Percentiles rank a stretch among this genome's conserved stretches.
Evolutionary conservation across 1,140 invertebrate genomes (phyloP).

Genomic region (Diprion similis): DNA sequence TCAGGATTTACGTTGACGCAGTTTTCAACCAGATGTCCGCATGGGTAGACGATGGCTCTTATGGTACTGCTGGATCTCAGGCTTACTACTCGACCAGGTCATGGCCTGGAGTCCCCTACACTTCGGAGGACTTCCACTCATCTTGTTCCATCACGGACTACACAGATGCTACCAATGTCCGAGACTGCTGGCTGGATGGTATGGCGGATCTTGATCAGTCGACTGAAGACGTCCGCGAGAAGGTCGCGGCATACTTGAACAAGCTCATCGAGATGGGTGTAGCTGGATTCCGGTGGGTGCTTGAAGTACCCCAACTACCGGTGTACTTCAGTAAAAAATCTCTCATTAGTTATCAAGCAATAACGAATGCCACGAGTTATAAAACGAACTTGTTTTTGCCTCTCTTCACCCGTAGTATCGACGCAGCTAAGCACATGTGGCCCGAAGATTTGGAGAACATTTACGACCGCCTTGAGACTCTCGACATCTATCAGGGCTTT

Average conservation of each 20-base stretch:
- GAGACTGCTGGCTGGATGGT: conserved; percentile 75
- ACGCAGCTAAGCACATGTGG: conserved; percentile 87
- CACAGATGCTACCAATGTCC: conserved; percentile 59
- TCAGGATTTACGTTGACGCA: conserved; percentile 83
- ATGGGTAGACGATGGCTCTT: conserved; percentile 52
- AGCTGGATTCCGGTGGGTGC: conserved; percentile 70
- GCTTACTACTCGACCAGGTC: conserved; percentile 58
- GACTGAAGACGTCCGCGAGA: conserved; percentile 68
- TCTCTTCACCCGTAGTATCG: conserved; percentile 59
- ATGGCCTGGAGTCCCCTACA: conserved; percentile 66
- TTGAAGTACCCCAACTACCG: not conserved
- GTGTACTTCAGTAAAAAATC: not conserved
- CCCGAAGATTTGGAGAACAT: conserved; percentile 74
- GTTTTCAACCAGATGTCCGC: conserved; percentile 87
- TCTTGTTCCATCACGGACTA: conserved; percentile 60
- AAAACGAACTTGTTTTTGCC: not conserved
- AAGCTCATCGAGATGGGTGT: conserved; percentile 73
- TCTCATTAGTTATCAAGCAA: not conserved
- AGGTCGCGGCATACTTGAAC: conserved; percentile 70
- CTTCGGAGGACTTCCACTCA: conserved; percentile 64
- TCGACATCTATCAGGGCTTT: conserved; percentile 69
- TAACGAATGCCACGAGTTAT: not conserved
- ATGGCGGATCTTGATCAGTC: conserved; percentile 74
- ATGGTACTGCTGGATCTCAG: conserved; percentile 65
- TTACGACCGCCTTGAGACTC: conserved; percentile 66